Conservation (phyloP, 2,888 invertebrate species). For the Exocentrus adspersus region DNA sequence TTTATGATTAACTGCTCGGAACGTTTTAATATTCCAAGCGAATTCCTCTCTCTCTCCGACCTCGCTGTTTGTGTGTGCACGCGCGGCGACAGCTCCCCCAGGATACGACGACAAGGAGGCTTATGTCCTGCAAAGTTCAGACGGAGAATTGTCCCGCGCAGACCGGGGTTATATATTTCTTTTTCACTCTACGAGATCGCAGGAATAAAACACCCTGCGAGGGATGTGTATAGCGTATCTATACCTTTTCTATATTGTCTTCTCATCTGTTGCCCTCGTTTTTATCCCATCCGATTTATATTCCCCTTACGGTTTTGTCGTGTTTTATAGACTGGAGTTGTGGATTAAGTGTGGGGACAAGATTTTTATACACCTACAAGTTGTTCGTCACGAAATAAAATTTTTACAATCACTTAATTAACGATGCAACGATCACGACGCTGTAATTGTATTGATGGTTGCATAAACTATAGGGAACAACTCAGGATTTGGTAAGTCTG, state of each 20-base stretch:
- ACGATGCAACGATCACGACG: too few relatives aligned
- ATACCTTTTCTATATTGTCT: constrained; percentile 1
- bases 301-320: background rate
- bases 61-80: constrained; percentile 13
- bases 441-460: too few relatives aligned
- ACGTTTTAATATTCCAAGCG: constrained; percentile 28
- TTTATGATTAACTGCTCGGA: constrained; percentile 28
- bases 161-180: constrained; percentile 23
- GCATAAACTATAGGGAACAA: too few relatives aligned
- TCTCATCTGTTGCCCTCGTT: background rate
- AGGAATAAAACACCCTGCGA: background rate
- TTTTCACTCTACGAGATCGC: constrained; percentile 14
- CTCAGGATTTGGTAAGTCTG: too few relatives aligned
- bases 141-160: constrained; percentile 18
- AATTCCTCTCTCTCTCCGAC: constrained; percentile 2
- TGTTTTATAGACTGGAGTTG: background rate
- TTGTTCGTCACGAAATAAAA: too few relatives aligned
- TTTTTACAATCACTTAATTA: too few relatives aligned
- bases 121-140: constrained; percentile 31
- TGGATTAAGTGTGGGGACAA: too few relatives aligned
- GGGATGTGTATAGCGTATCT: background rate
- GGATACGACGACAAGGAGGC: constrained; percentile 31
- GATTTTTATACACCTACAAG: too few relatives aligned
- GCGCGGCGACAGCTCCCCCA: constrained; percentile 32
- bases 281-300: background rate